Percentiles rank a stretch among this genome's conserved stretches.
Evolutionary conservation across 2,888 invertebrate genomes (phyloP).

Genomic region (Sisyra nigra): DNA sequence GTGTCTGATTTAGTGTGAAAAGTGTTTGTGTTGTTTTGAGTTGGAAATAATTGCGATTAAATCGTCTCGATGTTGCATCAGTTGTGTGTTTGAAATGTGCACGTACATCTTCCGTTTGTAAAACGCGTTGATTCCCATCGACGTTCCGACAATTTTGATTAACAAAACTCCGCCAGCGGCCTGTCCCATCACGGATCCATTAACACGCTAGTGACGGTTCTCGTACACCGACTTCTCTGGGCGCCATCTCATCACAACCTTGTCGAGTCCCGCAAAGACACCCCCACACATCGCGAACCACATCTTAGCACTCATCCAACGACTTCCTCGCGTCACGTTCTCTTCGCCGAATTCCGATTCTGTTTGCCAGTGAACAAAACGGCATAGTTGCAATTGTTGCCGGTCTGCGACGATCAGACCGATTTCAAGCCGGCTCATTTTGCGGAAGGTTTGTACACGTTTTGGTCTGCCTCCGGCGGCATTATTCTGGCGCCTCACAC

Average conservation of each 20-base stretch:
- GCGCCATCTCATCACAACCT: too few species aligned
- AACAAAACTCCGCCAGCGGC: too few species aligned
- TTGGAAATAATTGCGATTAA: neutral
- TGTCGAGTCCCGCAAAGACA: too few species aligned
- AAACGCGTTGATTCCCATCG: neutral
- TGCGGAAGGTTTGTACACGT: neutral
- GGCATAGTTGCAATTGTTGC: conserved; percentile 5
- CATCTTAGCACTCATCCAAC: too few species aligned
- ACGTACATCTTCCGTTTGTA: neutral
- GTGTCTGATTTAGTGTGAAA: neutral
- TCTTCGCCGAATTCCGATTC: too few species aligned
- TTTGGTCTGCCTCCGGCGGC: neutral
- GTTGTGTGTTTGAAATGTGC: neutral
- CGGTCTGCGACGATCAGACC: conserved; percentile 8
- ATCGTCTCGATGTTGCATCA: neutral
- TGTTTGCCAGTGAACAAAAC: neutral
- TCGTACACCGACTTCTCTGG: too few species aligned
- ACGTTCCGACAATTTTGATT: too few species aligned
- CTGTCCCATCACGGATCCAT: too few species aligned
- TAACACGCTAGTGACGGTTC: too few species aligned
- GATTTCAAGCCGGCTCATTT: neutral
- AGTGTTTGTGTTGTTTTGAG: conserved; percentile 1
- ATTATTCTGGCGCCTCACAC: neutral
- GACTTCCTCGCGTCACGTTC: too few species aligned
- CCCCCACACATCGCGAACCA: too few species aligned